phyloP scores from a whole-genome alignment of 2,113 vertebrate species.

The Mungos mungo region DNA sequence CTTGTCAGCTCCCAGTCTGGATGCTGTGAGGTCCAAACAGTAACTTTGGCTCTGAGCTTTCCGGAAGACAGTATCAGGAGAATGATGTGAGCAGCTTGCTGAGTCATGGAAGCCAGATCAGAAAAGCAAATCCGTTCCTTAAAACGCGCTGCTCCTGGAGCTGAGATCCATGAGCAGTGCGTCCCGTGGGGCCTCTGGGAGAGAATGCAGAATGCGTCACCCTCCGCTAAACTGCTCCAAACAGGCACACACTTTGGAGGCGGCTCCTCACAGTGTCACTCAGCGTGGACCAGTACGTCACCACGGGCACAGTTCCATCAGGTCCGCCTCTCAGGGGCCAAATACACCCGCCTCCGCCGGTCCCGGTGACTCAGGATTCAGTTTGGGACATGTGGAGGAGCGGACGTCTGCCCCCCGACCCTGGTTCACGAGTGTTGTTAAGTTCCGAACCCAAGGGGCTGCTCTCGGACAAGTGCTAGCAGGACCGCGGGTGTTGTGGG shows the following conservation, averaged over 20 bases:
- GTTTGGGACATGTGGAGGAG: not conserved
- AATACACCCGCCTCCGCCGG: not conserved
- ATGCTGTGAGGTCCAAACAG: not conserved
- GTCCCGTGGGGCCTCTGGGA: not conserved
- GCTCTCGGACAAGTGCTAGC: not conserved
- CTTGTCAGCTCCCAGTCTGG: not conserved
- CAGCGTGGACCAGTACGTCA: not conserved
- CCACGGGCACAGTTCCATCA: not conserved
- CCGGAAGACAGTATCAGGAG: not conserved
- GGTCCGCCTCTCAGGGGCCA: not conserved
- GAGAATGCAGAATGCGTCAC: not conserved
- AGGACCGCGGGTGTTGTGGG: not conserved
- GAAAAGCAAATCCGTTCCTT: not conserved
- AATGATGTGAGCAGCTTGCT: not conserved
- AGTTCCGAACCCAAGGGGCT: not conserved
- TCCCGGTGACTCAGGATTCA: not conserved
- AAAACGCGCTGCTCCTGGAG: not conserved
- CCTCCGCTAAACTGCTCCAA: not conserved
- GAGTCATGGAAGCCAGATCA: not conserved
- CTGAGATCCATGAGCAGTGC: not conserved
- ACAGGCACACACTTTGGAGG: not conserved
- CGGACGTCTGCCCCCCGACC: not conserved
- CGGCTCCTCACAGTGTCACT: not conserved
- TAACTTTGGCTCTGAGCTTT: not conserved
- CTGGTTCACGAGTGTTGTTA: not conserved